Evolutionary conservation across 2,888 invertebrate species (phyloP).

Genomic region (Peribatodes rhomboidaria): DNA sequence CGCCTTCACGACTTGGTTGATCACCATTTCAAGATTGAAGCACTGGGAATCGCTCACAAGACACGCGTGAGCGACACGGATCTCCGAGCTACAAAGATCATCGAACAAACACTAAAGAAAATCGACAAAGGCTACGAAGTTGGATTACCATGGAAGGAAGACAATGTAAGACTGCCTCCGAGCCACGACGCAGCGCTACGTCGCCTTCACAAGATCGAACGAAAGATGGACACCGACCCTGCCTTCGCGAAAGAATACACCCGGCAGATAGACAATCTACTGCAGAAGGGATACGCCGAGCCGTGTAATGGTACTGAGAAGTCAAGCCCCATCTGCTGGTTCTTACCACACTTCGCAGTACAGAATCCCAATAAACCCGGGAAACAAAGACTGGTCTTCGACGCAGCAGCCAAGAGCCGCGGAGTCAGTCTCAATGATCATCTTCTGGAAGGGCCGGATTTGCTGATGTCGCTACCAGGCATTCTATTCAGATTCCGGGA

Average conservation of each 20-base stretch:
- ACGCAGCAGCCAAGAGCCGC: conserved; percentile 9
- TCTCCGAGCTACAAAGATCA: not conserved
- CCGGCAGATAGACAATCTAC: not conserved
- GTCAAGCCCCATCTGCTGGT: not conserved
- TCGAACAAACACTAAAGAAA: not conserved
- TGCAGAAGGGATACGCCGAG: not conserved
- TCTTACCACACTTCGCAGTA: not conserved
- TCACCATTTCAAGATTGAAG: not conserved
- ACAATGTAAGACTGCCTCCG: not conserved
- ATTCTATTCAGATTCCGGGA: conserved; percentile 19
- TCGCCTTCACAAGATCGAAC: not conserved
- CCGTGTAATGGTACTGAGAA: not conserved
- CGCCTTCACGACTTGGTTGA: conserved; percentile 5
- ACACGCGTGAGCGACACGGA: not conserved
- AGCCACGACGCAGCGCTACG: not conserved
- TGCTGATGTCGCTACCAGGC: conserved; percentile 15
- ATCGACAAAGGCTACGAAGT: not conserved
- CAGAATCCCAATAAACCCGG: conserved; percentile 15
- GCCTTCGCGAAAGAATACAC: not conserved
- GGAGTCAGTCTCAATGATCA: conserved; percentile 14
- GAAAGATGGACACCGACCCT: not conserved
- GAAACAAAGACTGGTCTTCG: conserved; percentile 17
- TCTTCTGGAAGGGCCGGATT: conserved; percentile 18
- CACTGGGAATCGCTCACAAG: not conserved
- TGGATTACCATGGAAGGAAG: not conserved